Conservation (phyloP, 2,888 invertebrate genomes). For the Watsonalla binaria region DNA sequence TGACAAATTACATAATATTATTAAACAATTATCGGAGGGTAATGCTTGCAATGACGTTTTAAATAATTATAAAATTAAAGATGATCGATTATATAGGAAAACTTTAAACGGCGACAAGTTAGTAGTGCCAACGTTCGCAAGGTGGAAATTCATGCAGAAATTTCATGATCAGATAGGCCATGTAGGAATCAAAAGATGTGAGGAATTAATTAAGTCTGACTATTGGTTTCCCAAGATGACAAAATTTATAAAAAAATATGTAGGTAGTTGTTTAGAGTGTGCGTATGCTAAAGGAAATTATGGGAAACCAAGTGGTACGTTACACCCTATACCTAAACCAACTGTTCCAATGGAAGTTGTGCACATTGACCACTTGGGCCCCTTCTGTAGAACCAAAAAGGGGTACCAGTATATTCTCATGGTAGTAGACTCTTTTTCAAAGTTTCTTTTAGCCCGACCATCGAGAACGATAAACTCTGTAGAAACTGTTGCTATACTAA, state of each 20-base stretch:
- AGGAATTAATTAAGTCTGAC: constrained; percentile 22
- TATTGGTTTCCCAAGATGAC: constrained; percentile 54
- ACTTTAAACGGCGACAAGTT: too few species aligned
- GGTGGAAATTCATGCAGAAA: too few species aligned
- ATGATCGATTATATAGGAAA: too few species aligned
- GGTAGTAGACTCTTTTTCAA: constrained; percentile 17
- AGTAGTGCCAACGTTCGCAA: too few species aligned
- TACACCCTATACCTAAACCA: constrained; percentile 19
- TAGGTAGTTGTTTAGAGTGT: constrained; percentile 21
- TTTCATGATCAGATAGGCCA: constrained; percentile 1
- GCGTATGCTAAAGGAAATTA: constrained; percentile 15
- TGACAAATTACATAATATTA: too few species aligned
- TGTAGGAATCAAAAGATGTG: constrained; percentile 7
- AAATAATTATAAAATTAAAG: too few species aligned
- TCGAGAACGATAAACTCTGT: constrained; percentile 8
- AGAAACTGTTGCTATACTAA: constrained; percentile 9
- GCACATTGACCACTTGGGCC: constrained; percentile 22
- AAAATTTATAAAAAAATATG: constrained; percentile 42
- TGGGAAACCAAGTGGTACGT: constrained; percentile 16
- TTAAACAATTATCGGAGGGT: too few species aligned
- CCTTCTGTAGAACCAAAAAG: constrained; percentile 14
- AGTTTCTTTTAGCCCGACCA: constrained; percentile 13
- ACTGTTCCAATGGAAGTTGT: constrained; percentile 16
- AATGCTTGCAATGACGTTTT: too few species aligned
- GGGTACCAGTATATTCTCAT: constrained; percentile 16